Base-by-base conservation (phyloP, 2,113 vertebrate genomes). In the Myrmecobius fasciatus region DNA sequence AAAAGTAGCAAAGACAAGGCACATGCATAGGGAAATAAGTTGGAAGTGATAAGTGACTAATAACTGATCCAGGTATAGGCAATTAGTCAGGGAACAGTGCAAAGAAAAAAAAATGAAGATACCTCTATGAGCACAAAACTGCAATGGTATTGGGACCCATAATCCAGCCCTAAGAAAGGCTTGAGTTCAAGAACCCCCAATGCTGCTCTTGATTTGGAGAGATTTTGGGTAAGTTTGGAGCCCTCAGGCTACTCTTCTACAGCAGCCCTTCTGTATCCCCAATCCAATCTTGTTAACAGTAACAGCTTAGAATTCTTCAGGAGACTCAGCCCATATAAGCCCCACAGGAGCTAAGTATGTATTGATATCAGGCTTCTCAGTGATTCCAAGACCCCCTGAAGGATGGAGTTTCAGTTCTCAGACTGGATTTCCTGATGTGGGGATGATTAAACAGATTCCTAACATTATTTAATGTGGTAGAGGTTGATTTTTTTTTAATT, bases 401-500 rank as follows among this genome's bases (percentile, higher is more conserved):
- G 46, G 22, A 89, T 48, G 28, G 43, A 26, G 47, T 94, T 96
- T 89, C 51, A 92, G 51, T 89, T 49, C 24, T 53, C 22, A 36
- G 31, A 48, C 12, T 28, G 0, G 0, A 1, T 93, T 95, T 97
- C 94, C 93, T 94, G 89, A 89, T 75, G 26, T 53, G 89, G 25
- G 67, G 0, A 0, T 25, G 12, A 46, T 93, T 93, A 51, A 94
- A 46, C 43, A 5, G 31, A 48, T 93, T 46, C 46, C 25, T 67
- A 53, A 52, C 36, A 53, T 91, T 17, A 36, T 91, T 96, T 92
- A 56, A 93, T 90, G n/a, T 52, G 83, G 53, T 51, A 5, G 22
- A 31, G 28, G 20, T 83, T 24, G n/a, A 43, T 83, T 43, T 83
- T 67, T 83, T n/a, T n/a, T n/a, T 75, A 49, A 43, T 31, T 52